A percentile compares a stretch with the other conserved stretches of the same genome.
These are phyloP conservation scores for Puffinus mauretanicus DNA, from an alignment of 2,113 vertebrate species.

Conservation along the genomic window DNA sequence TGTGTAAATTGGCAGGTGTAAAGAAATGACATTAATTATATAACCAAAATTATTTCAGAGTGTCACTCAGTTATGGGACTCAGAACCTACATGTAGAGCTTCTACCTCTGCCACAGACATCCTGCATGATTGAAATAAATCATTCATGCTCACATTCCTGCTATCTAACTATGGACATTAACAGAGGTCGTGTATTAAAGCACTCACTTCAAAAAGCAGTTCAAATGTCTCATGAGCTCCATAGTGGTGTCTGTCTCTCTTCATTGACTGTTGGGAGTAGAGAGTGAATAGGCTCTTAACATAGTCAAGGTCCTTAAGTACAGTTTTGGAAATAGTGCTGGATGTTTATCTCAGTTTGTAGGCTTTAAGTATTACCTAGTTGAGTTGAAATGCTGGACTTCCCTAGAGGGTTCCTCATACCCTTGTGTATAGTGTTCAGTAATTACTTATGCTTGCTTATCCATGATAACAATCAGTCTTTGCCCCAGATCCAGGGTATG, in stretches of 20 bases:
- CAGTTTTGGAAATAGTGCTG: background rate
- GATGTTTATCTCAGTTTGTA: background rate
- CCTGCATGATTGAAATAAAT: background rate
- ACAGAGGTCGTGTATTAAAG: background rate
- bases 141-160: background rate
- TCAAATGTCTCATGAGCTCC: background rate
- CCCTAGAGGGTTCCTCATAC: background rate
- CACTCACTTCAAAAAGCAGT: background rate
- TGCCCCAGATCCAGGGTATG: background rate
- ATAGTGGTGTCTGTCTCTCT: background rate
- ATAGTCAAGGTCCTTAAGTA: background rate
- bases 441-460: background rate
- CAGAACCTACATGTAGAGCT: background rate
- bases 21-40: background rate
- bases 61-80: background rate
- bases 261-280: background rate
- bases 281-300: background rate
- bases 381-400: background rate
- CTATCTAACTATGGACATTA: background rate
- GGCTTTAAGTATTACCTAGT: background rate
- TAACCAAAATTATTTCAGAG: background rate
- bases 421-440: background rate
- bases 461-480: background rate
- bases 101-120: background rate
- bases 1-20: constrained; percentile 3